Base-by-base conservation (phyloP, 2,113 vertebrate genomes). In the Nyctereutes procyonoides region DNA sequence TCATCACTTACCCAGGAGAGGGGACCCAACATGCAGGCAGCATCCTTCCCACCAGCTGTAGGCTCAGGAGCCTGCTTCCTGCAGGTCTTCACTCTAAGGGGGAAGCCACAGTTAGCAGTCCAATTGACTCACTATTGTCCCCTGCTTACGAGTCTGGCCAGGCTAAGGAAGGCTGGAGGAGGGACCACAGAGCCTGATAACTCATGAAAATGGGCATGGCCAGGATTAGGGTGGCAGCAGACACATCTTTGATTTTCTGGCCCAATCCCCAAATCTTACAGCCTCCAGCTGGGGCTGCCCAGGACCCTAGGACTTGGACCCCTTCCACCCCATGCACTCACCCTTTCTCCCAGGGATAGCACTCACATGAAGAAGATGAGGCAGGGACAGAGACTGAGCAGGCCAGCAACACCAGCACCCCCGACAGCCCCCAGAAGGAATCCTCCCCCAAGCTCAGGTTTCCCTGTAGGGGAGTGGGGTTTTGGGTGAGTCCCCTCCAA, bases 281-380 rank as follows among this genome's bases (percentile, higher is more conserved):
- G 14, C 48, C 24, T 38, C 71, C 24, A 3, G 35, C 11, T 20
- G 76, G 51, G 17, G 24, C 63, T 6, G 20, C 17, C 74, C 12
- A 7, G 74, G 63, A 15, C 55, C 3, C 38, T 28, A 63, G 63
- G 63, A 55, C 73, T 28, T 14, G 8, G 15, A 5, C 35, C 24
- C 35, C 38, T 9, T 22, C 71, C 3, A 2, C 5, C 38, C 48
- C 28, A 24, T 6, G 14, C 60, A 22, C 38, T 20, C 0, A 0
- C 10, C 38, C n/a, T 24, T n/a, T n/a, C 81, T 9, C 43, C 62
- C 16, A 1, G 62, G 22, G 58, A 35, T 0, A 1, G 81, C 43
- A 81, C 89, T 95, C 56, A 92, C 94, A 19, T 55, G 82, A 95
- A 62, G 35, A 60, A 51, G 55, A 80, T 2, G 53, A 90, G 17